Evolutionary conservation across 2,888 invertebrate species (phyloP).

Genomic region (Yponomeuta sedellus): DNA sequence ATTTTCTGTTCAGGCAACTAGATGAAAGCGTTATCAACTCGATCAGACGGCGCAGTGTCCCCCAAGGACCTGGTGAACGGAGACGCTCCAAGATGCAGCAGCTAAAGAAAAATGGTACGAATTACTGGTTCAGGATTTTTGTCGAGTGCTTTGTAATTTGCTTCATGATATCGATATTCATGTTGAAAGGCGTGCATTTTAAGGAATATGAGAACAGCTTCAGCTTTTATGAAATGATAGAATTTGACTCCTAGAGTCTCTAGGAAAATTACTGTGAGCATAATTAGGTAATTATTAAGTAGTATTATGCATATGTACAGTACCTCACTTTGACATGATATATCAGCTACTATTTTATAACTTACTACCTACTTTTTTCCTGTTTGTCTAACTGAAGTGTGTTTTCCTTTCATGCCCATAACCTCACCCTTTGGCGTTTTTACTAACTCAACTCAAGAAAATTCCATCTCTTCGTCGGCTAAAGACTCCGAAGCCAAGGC

Average conservation of each 20-base stretch:
- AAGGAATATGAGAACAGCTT: not conserved
- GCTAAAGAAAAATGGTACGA: constrained; percentile 83
- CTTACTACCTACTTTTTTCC: not conserved
- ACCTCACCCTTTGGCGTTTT: constrained; percentile 33
- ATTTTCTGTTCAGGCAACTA: constrained; percentile 67
- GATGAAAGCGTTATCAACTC: constrained; percentile 84
- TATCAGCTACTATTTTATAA: too few species aligned
- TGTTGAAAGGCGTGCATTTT: not conserved
- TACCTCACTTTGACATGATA: too few species aligned
- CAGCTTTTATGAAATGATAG: too few species aligned
- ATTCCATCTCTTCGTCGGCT: constrained; percentile 28
- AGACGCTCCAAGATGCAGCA: constrained; percentile 81
- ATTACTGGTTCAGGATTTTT: not conserved
- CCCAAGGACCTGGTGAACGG: constrained; percentile 77
- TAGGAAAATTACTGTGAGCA: too few species aligned
- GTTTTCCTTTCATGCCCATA: constrained; percentile 19
- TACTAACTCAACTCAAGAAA: constrained; percentile 41
- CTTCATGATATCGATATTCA: not conserved
- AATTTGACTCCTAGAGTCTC: too few species aligned
- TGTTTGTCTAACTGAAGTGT: constrained; percentile 13
- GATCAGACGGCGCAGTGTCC: constrained; percentile 74
- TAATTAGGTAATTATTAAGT: too few species aligned
- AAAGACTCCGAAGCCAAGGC: constrained; percentile 45
- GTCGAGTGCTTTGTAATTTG: not conserved
- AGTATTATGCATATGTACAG: too few species aligned